These are phyloP conservation scores for Drosophila testacea DNA, from an alignment of 2,888 invertebrate species.

Conservation along the genomic window DNA sequence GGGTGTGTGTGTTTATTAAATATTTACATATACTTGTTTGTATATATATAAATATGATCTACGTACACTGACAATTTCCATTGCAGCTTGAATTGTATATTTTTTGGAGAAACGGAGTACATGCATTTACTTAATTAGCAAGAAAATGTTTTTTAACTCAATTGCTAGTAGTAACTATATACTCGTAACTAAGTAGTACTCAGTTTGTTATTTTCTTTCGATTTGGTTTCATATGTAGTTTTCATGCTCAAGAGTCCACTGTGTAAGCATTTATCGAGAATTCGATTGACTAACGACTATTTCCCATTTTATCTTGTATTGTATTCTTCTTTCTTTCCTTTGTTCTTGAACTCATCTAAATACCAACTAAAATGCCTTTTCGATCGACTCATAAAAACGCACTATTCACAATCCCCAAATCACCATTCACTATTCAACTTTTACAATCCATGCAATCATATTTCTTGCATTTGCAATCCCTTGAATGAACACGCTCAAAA, in stretches of 20 bases:
- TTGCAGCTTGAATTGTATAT: slow-evolving; percentile 62
- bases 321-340: slow-evolving; percentile 64
- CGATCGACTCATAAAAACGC: slow-evolving; percentile 13
- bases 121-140: slow-evolving; percentile 74
- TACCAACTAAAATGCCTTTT: slow-evolving; percentile 12
- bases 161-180: slow-evolving; percentile 18
- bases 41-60: slow-evolving; percentile 22
- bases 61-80: slow-evolving; percentile 54
- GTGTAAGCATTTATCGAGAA: slow-evolving; percentile 23
- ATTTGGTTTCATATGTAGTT: slow-evolving; percentile 34
- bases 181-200: slow-evolving; percentile 39
- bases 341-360: slow-evolving; percentile 19
- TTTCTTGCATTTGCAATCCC: slow-evolving; percentile 19
- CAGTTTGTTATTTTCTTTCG: background rate
- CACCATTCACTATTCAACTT: slow-evolving; percentile 18
- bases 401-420: slow-evolving; percentile 22
- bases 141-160: slow-evolving; percentile 44
- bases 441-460: slow-evolving; percentile 15
- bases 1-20: slow-evolving; percentile 18
- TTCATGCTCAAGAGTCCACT: slow-evolving; percentile 21
- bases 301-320: slow-evolving; percentile 67
- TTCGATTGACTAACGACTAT: slow-evolving; percentile 56
- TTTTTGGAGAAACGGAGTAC: slow-evolving; percentile 69
- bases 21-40: slow-evolving; percentile 10
- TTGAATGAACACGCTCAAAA: slow-evolving; percentile 38